These are phyloP conservation scores for Lasioglossum albipes DNA, from an alignment of 1,140 invertebrate genomes.

Conservation along the genomic window DNA sequence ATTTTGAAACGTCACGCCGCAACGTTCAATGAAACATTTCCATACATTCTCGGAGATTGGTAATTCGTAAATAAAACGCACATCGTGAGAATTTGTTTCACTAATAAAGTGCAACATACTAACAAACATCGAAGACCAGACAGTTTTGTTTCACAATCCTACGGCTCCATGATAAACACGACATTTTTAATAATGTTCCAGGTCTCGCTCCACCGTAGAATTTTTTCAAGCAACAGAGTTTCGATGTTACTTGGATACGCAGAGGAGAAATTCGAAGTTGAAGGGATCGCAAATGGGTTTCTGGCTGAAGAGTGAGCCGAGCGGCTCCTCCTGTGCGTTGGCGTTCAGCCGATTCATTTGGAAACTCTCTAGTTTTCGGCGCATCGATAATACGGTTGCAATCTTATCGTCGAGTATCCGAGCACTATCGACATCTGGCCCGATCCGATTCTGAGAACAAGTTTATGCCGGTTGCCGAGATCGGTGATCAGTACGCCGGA, in stretches of 20 bases:
- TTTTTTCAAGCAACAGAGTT: not conserved
- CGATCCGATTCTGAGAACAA: constrained; percentile 24
- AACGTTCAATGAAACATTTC: too few species aligned
- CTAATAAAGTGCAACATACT: too few species aligned
- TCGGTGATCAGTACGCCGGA: constrained; percentile 52
- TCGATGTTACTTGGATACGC: not conserved
- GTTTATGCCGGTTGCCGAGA: constrained; percentile 63
- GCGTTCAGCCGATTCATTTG: constrained; percentile 19
- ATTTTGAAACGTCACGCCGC: too few species aligned
- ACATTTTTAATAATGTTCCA: constrained; percentile 31
- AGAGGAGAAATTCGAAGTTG: not conserved
- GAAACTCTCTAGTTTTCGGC: not conserved
- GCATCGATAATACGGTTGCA: constrained; percentile 1
- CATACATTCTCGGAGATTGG: too few species aligned
- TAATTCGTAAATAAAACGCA: too few species aligned
- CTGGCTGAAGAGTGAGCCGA: constrained; percentile 54
- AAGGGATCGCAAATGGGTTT: constrained; percentile 65
- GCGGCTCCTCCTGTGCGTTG: constrained; percentile 35
- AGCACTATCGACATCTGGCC: constrained; percentile 23
- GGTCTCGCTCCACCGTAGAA: constrained; percentile 5
- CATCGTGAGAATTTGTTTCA: too few species aligned
- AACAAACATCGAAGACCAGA: too few species aligned
- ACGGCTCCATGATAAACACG: too few species aligned
- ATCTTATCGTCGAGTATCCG: constrained; percentile 22
- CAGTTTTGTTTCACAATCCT: not conserved